phyloP scores from a whole-genome alignment of 2,888 invertebrate genomes.

The Epistrophe eligans region DNA sequence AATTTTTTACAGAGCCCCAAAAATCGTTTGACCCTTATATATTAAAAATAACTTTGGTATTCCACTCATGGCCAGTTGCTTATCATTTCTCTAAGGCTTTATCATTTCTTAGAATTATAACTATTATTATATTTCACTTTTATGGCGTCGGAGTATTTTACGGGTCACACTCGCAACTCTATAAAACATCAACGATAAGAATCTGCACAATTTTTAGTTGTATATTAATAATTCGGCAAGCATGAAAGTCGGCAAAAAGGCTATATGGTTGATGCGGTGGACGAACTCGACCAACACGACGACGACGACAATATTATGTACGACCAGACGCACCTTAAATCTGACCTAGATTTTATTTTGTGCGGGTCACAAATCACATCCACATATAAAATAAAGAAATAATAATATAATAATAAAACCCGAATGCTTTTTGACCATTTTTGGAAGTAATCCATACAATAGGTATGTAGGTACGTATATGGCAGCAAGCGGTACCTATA shows the following conservation, averaged over 20 bases:
- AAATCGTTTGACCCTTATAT: not conserved
- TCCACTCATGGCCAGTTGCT: not conserved
- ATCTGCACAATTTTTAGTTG: slow-evolving; percentile 55
- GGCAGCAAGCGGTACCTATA: not conserved
- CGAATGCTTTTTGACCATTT: slow-evolving; percentile 65
- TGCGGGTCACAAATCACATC: slow-evolving; percentile 46
- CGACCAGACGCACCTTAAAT: slow-evolving; percentile 54
- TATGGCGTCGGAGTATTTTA: slow-evolving; percentile 39
- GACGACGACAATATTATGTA: not conserved
- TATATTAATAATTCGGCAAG: slow-evolving; percentile 41
- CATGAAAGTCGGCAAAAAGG: slow-evolving; percentile 48
- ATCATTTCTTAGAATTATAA: slow-evolving; percentile 59
- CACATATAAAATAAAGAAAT: slow-evolving; percentile 24
- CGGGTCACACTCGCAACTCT: slow-evolving; percentile 40
- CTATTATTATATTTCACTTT: slow-evolving; percentile 47
- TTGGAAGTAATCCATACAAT: slow-evolving; percentile 50
- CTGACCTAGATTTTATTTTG: slow-evolving; percentile 46
- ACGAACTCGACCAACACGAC: not conserved
- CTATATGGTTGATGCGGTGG: not conserved
- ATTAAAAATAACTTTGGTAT: not conserved
- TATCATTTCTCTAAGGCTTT: slow-evolving; percentile 21
- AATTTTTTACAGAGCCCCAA: not conserved
- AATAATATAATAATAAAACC: slow-evolving; percentile 32
- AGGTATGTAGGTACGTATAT: slow-evolving; percentile 2
- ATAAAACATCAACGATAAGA: slow-evolving; percentile 61